A percentile compares a stretch with the other conserved stretches of the same genome.
Conservation (phyloP, 1,140 invertebrate species). For the Aleiodes sp. region DNA sequence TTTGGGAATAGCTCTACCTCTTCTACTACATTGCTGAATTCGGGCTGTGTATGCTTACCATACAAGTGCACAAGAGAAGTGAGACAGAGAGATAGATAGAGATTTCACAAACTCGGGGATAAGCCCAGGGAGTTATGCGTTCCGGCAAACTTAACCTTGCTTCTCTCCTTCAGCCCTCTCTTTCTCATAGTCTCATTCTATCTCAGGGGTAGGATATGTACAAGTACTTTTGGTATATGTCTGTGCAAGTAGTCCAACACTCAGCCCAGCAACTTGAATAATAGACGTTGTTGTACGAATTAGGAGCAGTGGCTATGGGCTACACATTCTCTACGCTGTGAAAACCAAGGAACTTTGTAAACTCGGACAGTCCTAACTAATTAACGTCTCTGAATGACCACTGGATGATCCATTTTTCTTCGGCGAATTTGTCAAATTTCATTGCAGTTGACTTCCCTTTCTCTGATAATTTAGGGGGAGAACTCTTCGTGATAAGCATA, state of each 20-base stretch:
- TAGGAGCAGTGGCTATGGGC: conserved; percentile 38
- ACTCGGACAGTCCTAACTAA: conserved; percentile 41
- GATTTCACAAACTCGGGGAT: conserved; percentile 41
- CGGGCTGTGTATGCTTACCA: too few relatives aligned
- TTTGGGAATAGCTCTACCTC: background rate
- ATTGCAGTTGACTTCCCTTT: too few relatives aligned
- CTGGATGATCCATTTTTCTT: too few relatives aligned
- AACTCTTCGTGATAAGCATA: too few relatives aligned
- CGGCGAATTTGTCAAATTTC: too few relatives aligned
- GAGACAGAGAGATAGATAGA: background rate
- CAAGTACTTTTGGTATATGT: background rate
- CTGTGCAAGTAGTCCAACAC: background rate
- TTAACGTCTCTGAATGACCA: conserved; percentile 36
- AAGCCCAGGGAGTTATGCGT: conserved; percentile 49
- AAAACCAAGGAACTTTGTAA: conserved; percentile 27
- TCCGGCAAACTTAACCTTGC: conserved; percentile 39
- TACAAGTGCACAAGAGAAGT: background rate
- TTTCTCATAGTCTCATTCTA: background rate
- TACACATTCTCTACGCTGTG: conserved; percentile 24
- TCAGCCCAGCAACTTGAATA: conserved; percentile 46
- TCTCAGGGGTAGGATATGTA: background rate
- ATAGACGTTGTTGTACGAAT: conserved; percentile 54
- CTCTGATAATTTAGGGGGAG: too few relatives aligned
- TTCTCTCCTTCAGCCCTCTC: background rate
- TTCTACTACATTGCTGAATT: background rate